These are phyloP conservation scores for Trogon surrucura DNA, from an alignment of 2,113 vertebrate genomes.

Conservation along the genomic window DNA sequence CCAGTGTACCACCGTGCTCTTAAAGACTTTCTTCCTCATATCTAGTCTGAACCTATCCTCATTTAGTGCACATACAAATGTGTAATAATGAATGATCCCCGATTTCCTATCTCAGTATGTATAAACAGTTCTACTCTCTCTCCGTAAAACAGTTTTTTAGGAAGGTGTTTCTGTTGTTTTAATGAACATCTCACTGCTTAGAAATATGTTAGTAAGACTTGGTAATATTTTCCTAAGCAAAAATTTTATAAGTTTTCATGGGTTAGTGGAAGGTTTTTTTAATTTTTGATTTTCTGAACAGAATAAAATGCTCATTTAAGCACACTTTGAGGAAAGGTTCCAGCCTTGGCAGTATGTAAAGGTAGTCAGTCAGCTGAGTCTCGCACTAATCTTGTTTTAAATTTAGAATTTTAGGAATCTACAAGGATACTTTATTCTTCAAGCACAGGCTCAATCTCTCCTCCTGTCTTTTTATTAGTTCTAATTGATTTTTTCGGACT, in stretches of 20 bases:
- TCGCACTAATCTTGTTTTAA: not conserved
- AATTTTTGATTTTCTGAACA: not conserved
- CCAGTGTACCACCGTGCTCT: no score
- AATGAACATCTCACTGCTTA: not conserved
- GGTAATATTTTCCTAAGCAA: not conserved
- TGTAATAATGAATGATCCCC: not conserved
- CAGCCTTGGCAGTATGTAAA: not conserved
- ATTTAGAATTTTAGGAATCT: not conserved
- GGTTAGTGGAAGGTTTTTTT: no score
- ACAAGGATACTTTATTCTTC: not conserved
- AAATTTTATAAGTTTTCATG: no score
- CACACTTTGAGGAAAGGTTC: not conserved
- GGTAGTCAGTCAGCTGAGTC: not conserved
- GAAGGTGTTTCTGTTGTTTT: not conserved
- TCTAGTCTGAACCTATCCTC: not conserved
- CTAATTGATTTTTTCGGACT: not conserved
- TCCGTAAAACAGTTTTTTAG: not conserved
- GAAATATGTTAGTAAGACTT: not conserved
- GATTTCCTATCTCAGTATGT: not conserved
- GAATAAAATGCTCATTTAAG: not conserved
- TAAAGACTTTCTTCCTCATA: not conserved
- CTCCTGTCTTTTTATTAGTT: not conserved
- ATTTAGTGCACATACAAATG: not conserved
- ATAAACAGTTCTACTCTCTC: not conserved
- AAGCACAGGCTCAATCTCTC: not conserved